Evolutionary conservation across 2,113 vertebrate species (phyloP).

Genomic region (Pangasianodon gigas): DNA sequence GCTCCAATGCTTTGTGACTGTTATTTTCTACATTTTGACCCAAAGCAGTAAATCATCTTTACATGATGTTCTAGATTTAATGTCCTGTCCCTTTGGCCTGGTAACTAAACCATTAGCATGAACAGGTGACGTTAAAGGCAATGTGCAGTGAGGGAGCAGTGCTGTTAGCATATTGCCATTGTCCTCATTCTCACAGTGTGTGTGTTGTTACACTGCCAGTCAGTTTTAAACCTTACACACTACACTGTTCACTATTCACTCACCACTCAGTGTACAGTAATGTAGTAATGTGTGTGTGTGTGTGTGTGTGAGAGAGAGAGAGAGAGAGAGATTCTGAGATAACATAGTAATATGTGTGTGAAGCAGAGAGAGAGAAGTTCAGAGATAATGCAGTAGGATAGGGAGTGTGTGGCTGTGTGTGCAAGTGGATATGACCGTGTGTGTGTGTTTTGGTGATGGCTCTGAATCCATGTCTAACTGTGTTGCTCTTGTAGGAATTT

Average conservation of each 20-base stretch:
- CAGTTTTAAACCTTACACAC: slow-evolving; percentile 55
- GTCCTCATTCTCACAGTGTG: slow-evolving; percentile 39
- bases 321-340: slow-evolving; percentile 17
- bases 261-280: slow-evolving; percentile 7
- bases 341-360: background rate
- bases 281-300: background rate
- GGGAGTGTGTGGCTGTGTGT: slow-evolving; percentile 7
- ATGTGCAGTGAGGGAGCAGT: slow-evolving; percentile 38
- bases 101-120: background rate
- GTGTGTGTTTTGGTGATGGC: slow-evolving; percentile 45
- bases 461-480: slow-evolving; percentile 99
- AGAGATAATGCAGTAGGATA: slow-evolving; percentile 28
- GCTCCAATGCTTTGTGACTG: slow-evolving; percentile 97
- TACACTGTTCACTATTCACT: slow-evolving; percentile 13
- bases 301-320: slow-evolving; percentile 11
- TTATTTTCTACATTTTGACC: slow-evolving; percentile 81
- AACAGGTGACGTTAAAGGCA: slow-evolving; percentile 17
- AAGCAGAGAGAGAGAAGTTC: slow-evolving; percentile 2
- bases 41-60: slow-evolving; percentile 25
- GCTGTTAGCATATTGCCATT: slow-evolving; percentile 30
- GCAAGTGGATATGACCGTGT: background rate
- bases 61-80: slow-evolving; percentile 7
- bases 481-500: slow-evolving; percentile 99
- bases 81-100: slow-evolving; percentile 12
- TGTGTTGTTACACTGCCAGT: slow-evolving; percentile 45